Evolutionary conservation across 1,140 invertebrate genomes (phyloP), one percentile per base, ranked within the genome.

Genomic region (Stratiolaelaps scimitus): DNA sequence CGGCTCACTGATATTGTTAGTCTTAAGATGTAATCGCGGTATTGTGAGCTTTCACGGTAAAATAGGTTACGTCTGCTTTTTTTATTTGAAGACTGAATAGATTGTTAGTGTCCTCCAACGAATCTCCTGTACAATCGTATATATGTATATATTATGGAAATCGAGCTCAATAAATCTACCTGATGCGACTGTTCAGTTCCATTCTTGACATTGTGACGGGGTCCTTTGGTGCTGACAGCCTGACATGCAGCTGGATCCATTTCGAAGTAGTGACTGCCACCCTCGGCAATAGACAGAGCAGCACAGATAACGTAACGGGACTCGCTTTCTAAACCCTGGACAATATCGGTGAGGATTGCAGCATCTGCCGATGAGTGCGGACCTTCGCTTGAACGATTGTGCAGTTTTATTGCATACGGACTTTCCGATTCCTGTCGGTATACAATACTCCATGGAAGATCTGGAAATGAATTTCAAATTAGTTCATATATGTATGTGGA

Each of bases 301-400:
- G 53, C 53, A 23, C 53, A 60, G 23, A 60, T 34, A 26, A 60
- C 53, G 23, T 60, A 60, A 15, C n/a, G 53, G 26, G 53, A 29
- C 6, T 60, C 53, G 15, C 53, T 34, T 26, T 60, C 53, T 26
- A 60, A 23, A 15, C 53, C 53, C 34, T 60, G 53, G 26, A 60
- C 15, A 23, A 60, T 60, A 23, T 60, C 53, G 13, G 53, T 60
- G 53, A 60, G 26, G 23, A 60, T 23, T 1, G 53, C 53, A 60
- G n/a, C 53, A 23, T 60, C 53, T 23, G 53, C 53, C 34, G 53
- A 60, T 4, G 53, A 60, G 10, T 60, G 53, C 26, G 53, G 26
- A 5, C 53, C 53, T 60, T 60, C 53, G 5, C 34, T 10, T 2
- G 53, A 60, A 34, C 53, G 53, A 60, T 60, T 60, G 10, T 60